phyloP scores from a whole-genome alignment of 2,888 invertebrate genomes.

The Sinodicranocentrus sp. region DNA sequence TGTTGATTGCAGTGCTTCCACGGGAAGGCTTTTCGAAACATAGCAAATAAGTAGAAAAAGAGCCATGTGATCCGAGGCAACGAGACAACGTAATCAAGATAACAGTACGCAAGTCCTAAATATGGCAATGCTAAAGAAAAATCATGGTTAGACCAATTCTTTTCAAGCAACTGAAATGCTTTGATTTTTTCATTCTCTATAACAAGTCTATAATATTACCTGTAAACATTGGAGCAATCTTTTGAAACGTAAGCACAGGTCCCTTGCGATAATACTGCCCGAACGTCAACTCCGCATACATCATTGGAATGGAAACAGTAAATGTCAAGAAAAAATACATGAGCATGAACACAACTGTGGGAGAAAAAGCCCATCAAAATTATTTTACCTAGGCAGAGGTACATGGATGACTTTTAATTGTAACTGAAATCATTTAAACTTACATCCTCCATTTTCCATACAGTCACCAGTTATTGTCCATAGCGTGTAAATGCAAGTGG shows the following conservation, averaged over 20 bases:
- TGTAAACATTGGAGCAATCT: conserved; percentile 26
- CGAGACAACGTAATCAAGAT: conserved; percentile 23
- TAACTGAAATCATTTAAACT: conserved; percentile 6
- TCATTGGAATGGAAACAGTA: conserved; percentile 36
- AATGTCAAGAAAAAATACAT: conserved; percentile 22
- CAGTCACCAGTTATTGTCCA: conserved; percentile 11
- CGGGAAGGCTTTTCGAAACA: neutral
- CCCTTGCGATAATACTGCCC: conserved; percentile 40
- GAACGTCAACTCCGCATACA: conserved; percentile 37
- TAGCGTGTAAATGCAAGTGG: conserved; percentile 31
- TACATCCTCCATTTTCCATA: conserved; percentile 39
- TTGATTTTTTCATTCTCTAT: neutral
- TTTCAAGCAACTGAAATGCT: neutral
- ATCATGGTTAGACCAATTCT: neutral
- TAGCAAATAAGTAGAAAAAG: neutral
- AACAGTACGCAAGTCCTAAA: no score
- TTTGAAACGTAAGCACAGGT: neutral
- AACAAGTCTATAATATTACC: neutral
- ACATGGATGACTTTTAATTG: neutral
- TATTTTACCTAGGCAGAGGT: neutral
- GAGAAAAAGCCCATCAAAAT: no score
- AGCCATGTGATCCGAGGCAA: conserved; percentile 16
- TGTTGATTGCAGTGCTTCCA: conserved; percentile 17
- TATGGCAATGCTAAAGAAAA: neutral
- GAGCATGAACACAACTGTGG: conserved; percentile 24